Conservation (phyloP, 2,113 vertebrate species). For the Bos javanicus region DNA sequence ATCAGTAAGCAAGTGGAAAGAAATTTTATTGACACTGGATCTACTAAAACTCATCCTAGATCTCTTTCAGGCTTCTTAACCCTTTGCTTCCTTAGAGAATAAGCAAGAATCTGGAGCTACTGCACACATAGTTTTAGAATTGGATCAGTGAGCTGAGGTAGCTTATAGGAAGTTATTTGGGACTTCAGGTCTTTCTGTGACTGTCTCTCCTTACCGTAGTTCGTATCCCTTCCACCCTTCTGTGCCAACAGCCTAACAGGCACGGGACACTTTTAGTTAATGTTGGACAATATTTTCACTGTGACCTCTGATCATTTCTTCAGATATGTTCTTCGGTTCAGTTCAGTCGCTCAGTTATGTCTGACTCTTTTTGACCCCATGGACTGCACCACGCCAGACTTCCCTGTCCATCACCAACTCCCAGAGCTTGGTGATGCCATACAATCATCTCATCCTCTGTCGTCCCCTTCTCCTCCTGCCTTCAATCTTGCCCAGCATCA, state of each 20-base stretch:
- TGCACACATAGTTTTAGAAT: background rate
- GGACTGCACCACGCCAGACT: background rate
- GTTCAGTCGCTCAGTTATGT: background rate
- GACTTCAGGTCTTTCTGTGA: background rate
- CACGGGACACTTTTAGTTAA: background rate
- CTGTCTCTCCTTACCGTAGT: background rate
- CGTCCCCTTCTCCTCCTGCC: background rate
- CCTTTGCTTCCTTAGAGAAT: background rate
- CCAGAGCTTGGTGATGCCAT: background rate
- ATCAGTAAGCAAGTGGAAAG: background rate
- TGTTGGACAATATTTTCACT: background rate
- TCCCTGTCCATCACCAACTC: background rate
- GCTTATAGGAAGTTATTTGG: background rate
- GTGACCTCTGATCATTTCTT: background rate
- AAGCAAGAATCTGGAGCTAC: background rate
- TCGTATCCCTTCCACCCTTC: background rate
- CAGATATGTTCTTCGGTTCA: background rate
- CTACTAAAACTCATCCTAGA: background rate
- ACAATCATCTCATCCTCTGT: background rate
- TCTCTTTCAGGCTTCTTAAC: background rate
- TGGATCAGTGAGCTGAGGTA: background rate
- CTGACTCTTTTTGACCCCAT: background rate
- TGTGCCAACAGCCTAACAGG: background rate
- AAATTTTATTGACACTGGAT: background rate
- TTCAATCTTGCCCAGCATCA: background rate